Evolutionary conservation across 2,888 invertebrate genomes (phyloP), one percentile per base, ranked within the genome.

Genomic region (Himalopsyche anomala): DNA sequence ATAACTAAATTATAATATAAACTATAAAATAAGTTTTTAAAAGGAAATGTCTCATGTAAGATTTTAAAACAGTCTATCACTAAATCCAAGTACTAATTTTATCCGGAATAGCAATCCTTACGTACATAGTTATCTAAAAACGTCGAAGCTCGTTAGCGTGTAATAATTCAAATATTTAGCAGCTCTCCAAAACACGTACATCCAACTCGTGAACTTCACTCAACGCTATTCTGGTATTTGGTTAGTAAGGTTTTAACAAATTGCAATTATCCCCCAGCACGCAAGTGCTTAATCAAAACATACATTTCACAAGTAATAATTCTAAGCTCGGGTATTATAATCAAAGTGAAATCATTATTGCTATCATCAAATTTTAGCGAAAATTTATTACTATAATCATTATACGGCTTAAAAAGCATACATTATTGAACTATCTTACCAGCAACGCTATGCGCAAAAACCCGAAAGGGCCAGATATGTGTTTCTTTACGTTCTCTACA

Each of bases 121-220:
- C 74, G 74, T 74, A 74, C 74, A 74, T 12, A 74, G 74, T 74
- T 74, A 74, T 38, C 38, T 69, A 74, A 74, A 74, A 74, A 74
- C 74, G 74, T 74, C 74, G 74, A 74, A 74, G 36, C 74, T 74
- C 74, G 74, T 74, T 74, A 74, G 74, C 74, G 38, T 36, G 74
- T 74, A 74, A 74, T 74, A 74, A 74, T 74, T 74, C 74, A 74
- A 74, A 74, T 74, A 74, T 74, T 74, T 74, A 74, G 74, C 74
- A 36, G 74, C 74, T 74, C 38, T 28, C 38, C 36, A 36, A 74
- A 74, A 74, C 74, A 74, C 74, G 74, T 74, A 74, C 36, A 74
- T 74, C 74, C 38, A 74, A 74, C 28, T 74, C 36, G 74, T 19
- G 28, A 74, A 74, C 74, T 74, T 74, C 74, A 74, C 74, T 38